These are phyloP conservation scores for Nanorana parkeri DNA, from an alignment of 2,113 vertebrate species.

Conservation along the genomic window DNA sequence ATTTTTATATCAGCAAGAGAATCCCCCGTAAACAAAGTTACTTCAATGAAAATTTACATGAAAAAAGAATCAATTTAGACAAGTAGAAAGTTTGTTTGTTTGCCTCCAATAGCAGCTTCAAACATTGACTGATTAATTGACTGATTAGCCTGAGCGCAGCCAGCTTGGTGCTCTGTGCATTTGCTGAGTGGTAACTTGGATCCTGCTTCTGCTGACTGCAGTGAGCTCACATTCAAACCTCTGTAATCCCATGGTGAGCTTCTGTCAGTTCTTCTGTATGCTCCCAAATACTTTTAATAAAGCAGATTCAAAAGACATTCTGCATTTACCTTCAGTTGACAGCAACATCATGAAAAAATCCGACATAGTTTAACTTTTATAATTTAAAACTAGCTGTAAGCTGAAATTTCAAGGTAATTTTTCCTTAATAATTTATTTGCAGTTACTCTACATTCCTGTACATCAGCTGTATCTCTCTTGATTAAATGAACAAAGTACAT, in stretches of 20 bases:
- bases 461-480: no score
- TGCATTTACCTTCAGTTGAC: neutral
- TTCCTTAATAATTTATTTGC: no score
- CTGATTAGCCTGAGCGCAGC: constrained; percentile 32
- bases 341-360: neutral
- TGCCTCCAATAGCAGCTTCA: constrained; percentile 38
- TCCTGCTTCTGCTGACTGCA: constrained; percentile 53
- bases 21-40: neutral
- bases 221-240: constrained; percentile 44
- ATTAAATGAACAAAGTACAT: no score
- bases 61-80: constrained; percentile 14
- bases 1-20: constrained; percentile 1
- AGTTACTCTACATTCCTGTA: no score
- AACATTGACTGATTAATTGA: constrained; percentile 50
- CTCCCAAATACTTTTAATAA: neutral
- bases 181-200: constrained; percentile 53
- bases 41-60: constrained; percentile 2
- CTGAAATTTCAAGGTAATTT: no score
- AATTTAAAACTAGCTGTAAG: no score
- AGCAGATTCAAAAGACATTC: neutral
- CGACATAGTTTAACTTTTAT: no score
- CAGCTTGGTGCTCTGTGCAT: constrained; percentile 44
- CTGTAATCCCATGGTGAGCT: constrained; percentile 24
- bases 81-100: constrained; percentile 40
- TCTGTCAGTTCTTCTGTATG: constrained; percentile 18